Base-by-base conservation (phyloP, 2,888 invertebrate genomes). In the Diaperis boleti region DNA sequence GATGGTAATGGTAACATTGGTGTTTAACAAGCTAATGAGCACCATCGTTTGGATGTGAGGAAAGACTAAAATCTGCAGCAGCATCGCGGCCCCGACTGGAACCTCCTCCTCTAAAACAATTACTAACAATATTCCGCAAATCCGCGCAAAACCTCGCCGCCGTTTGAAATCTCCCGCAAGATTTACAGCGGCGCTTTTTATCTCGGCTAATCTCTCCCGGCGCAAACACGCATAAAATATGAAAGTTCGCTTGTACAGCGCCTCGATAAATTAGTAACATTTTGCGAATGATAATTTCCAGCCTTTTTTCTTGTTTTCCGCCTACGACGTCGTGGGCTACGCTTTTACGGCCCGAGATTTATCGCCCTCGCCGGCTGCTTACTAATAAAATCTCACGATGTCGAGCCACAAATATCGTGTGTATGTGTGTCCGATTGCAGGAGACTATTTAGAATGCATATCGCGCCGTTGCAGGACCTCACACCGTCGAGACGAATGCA, bases 321-420 rank as follows among this genome's bases (percentile, higher is more conserved):
- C 68, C 65, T 68, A 68, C 65, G 52, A 62, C 42, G 44, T 47
- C 47, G 56, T 49, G 37, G 67, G 67, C 66, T 69, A 67, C 69
- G 71, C 72, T 73, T 72, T 70, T 69, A 70, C 69, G n/a, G n/a
- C n/a, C n/a, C 42, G 65, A 72, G 73, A 74, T 74, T 74, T 73
- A 74, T 74, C 63, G 72, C 66, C 68, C 70, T 72, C 70, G 68
- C 69, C 69, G 72, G 66, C 68, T 69, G 68, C 69, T 67, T 68
- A 73, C 73, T 72, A 72, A 74, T 75, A 74, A 74, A 75, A 73
- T 69, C 69, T 69, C 68, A 65, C 68, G 68, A 67, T 69, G 69
- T 68, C 69, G 61, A 64, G 45, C 67, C 63, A 69, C 69, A 71
- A 69, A 65, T 64, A 65, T 62, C 54, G 62, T 49, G 59, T 49